Evolutionary conservation across 2,888 invertebrate species (phyloP), one percentile per base, ranked within the genome.

Genomic region (Drosophila paramelanica): DNA sequence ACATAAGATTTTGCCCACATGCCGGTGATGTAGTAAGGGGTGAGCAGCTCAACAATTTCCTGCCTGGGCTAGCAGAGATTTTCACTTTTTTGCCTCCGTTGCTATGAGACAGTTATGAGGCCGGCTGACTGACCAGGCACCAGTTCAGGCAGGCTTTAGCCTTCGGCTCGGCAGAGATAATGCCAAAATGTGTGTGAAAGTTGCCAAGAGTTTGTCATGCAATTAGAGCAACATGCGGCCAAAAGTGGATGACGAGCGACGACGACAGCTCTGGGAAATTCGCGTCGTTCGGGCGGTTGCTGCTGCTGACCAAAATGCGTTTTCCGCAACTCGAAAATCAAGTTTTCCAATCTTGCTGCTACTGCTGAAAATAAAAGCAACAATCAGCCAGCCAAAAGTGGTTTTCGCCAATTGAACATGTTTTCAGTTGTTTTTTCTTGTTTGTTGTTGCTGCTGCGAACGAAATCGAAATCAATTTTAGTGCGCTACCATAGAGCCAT

Each of bases 151-250:
- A 49, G 66, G 31, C 43, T 43, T 64, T 20, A 46, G 46, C 38
- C 14, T 27, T 49, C 46, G 10, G 27, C n/a, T 20, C 10, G 13
- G 41, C 50, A 51, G 43, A 76, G 70, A 76, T 75, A 85, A 81
- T 64, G 73, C 71, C 72, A 67, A 82, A 79, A 51, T 58, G 74
- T 83, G 71, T 83, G 81, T 84, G 85, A 84, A 84, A 87, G 82
- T 87, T 81, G 62, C 33, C 60, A 65, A 67, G 83, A 85, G 85
- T 83, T 85, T 85, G 88, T 83, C 82, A 69, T 88, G 85, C 83
- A 83, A 83, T 83, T 83, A 83, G 83, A 83, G 79, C 88, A 88
- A 88, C 83, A 88, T 88, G 74, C 85, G 74, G 69, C 74, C 61
- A 64, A 73, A 64, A 61, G 69, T 67, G 70, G 75, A 73, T 73